These are phyloP conservation scores for Meganola albula DNA, from an alignment of 2,888 invertebrate genomes.

Conservation along the genomic window DNA sequence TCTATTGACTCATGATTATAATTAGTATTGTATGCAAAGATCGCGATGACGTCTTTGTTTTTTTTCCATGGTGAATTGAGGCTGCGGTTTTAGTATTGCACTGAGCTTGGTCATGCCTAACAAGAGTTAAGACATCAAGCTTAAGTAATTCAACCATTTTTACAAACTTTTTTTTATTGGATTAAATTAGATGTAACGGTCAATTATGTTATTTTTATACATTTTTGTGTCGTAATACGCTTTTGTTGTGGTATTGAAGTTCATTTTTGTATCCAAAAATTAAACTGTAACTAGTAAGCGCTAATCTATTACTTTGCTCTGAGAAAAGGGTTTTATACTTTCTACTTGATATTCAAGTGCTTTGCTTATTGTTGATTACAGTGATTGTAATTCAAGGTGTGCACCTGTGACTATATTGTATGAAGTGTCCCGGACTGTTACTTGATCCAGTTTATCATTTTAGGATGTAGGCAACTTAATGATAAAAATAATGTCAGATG, in stretches of 20 bases:
- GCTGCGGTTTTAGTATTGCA: slow-evolving; percentile 32
- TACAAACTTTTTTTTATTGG: too few species aligned
- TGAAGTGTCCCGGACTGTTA: slow-evolving; percentile 57
- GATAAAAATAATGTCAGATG: not conserved
- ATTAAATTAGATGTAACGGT: too few species aligned
- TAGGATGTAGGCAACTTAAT: not conserved
- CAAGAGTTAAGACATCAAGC: slow-evolving; percentile 18
- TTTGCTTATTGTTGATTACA: slow-evolving; percentile 21
- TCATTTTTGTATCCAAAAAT: too few species aligned
- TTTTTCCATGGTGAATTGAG: slow-evolving; percentile 40
- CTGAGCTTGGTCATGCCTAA: slow-evolving; percentile 26
- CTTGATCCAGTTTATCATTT: slow-evolving; percentile 35
- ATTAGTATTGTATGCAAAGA: slow-evolving; percentile 40
- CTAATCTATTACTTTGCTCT: too few species aligned
- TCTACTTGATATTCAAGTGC: too few species aligned
- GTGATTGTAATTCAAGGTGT: slow-evolving; percentile 21
- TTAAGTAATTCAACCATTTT: slow-evolving; percentile 18
- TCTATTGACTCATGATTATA: slow-evolving; percentile 29
- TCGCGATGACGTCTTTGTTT: slow-evolving; percentile 28
- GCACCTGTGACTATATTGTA: slow-evolving; percentile 46
- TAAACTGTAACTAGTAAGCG: too few species aligned
- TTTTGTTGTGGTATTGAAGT: too few species aligned
- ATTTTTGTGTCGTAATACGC: too few species aligned
- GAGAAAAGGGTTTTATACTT: too few species aligned
- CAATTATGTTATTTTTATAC: too few species aligned